phyloP scores from a whole-genome alignment of 2,113 vertebrate species.

The Pleuronectes platessa region DNA sequence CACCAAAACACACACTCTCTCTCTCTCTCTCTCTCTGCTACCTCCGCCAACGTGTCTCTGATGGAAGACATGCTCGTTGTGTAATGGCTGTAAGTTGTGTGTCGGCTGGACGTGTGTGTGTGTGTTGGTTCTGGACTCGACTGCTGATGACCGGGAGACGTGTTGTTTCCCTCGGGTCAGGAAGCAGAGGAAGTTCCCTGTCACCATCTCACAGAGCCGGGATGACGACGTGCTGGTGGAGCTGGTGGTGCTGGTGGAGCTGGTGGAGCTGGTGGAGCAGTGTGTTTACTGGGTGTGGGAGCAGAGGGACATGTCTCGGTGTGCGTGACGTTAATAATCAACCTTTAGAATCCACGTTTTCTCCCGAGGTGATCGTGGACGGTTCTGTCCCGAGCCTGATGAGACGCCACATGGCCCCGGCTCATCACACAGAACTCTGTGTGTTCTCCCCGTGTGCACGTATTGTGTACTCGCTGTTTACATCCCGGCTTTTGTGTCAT shows the following conservation, averaged over 20 bases:
- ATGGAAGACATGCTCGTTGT: not conserved
- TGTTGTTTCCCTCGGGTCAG: slow-evolving; percentile 65
- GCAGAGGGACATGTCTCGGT: slow-evolving; percentile 5
- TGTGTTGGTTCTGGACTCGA: not conserved
- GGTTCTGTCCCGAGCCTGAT: slow-evolving; percentile 37
- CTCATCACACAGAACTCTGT: not conserved
- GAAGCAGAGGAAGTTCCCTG: slow-evolving; percentile 67
- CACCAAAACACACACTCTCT: slow-evolving; percentile 72
- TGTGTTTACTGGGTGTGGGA: slow-evolving; percentile 64
- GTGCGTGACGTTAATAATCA: slow-evolving; percentile 48
- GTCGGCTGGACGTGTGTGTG: not conserved
- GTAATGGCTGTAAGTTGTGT: not conserved
- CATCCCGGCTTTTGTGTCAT: slow-evolving; percentile 25
- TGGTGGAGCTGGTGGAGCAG: not conserved
- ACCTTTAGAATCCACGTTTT: slow-evolving; percentile 30
- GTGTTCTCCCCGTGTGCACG: not conserved
- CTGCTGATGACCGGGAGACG: slow-evolving; percentile 15
- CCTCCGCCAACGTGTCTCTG: slow-evolving; percentile 29
- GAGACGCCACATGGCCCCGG: slow-evolving; percentile 37
- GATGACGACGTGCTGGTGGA: not conserved
- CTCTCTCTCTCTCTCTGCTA: not conserved
- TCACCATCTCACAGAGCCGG: slow-evolving; percentile 38
- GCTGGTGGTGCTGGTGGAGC: too few species aligned
- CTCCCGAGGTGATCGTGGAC: not conserved
- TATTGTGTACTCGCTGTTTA: slow-evolving; percentile 13